Evolutionary conservation across 2,113 vertebrate genomes (phyloP).

Genomic region (Bubalus kerabau): DNA sequence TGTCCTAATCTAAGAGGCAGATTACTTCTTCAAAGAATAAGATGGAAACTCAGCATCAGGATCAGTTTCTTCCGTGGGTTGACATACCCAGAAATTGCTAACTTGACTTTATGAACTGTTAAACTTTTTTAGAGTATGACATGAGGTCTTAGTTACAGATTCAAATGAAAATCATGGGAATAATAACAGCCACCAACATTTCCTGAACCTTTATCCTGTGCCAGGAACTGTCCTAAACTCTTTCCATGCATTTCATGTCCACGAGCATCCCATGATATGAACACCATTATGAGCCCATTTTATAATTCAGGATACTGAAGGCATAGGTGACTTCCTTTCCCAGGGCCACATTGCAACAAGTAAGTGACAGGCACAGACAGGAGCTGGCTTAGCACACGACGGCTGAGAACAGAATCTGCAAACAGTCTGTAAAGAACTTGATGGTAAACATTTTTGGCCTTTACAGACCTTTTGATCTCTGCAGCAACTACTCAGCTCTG

Average conservation of each 20-base stretch:
- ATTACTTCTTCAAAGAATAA: neutral
- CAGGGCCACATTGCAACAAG: neutral
- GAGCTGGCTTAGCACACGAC: neutral
- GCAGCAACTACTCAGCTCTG: neutral
- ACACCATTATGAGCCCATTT: accelerated
- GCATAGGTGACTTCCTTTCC: neutral
- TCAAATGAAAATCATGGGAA: neutral
- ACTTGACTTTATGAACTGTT: neutral
- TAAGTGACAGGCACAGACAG: neutral
- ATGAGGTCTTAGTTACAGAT: neutral
- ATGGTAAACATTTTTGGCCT: neutral
- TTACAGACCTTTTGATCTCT: neutral
- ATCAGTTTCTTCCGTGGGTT: neutral
- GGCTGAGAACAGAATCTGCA: neutral
- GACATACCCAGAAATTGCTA: neutral
- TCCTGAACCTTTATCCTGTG: neutral
- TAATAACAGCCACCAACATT: too few relatives aligned
- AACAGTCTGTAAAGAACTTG: neutral
- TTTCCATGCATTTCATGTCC: neutral
- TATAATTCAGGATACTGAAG: neutral
- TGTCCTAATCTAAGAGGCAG: neutral
- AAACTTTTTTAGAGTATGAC: neutral
- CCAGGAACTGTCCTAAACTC: neutral
- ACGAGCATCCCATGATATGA: too few relatives aligned
- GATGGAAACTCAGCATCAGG: neutral